Percentiles rank a stretch among this genome's conserved stretches.
Conservation (phyloP, 2,888 invertebrate species). For the Carterocephalus palaemon region DNA sequence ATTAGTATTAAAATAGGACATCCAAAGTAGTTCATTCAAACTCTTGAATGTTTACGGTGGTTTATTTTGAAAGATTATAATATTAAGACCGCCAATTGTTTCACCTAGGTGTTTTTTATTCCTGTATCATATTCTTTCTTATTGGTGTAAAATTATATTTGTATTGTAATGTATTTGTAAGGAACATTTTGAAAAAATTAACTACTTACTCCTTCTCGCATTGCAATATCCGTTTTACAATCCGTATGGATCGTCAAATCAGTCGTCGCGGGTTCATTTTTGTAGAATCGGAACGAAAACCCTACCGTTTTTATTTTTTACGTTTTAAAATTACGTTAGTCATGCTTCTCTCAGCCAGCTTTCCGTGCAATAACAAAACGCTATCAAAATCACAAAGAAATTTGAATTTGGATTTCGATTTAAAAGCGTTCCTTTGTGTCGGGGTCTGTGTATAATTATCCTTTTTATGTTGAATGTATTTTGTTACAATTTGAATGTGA, state of each 20-base stretch:
- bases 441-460: slow-evolving; percentile 23
- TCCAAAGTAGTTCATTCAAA: too few relatives aligned
- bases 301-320: slow-evolving; percentile 56
- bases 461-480: slow-evolving; percentile 21
- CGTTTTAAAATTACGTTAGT: slow-evolving; percentile 68
- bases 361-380: slow-evolving; percentile 40
- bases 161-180: slow-evolving; percentile 23
- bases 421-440: slow-evolving; percentile 16
- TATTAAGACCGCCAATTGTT: too few relatives aligned
- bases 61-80: too few relatives aligned
- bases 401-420: slow-evolving; percentile 33
- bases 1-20: too few relatives aligned
- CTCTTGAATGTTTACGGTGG: too few relatives aligned
- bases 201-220: slow-evolving; percentile 47
- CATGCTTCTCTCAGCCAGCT: slow-evolving; percentile 69
- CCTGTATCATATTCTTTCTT: too few relatives aligned
- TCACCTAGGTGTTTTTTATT: too few relatives aligned
- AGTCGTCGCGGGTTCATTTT: slow-evolving; percentile 70
- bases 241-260: slow-evolving; percentile 72
- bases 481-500: slow-evolving; percentile 22
- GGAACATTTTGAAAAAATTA: slow-evolving; percentile 6
- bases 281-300: slow-evolving; percentile 73
- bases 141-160: slow-evolving; percentile 29
- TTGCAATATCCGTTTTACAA: slow-evolving; percentile 61
- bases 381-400: slow-evolving; percentile 35